phyloP scores from a whole-genome alignment of 2,113 vertebrate genomes.

The Chroicocephalus ridibundus region DNA sequence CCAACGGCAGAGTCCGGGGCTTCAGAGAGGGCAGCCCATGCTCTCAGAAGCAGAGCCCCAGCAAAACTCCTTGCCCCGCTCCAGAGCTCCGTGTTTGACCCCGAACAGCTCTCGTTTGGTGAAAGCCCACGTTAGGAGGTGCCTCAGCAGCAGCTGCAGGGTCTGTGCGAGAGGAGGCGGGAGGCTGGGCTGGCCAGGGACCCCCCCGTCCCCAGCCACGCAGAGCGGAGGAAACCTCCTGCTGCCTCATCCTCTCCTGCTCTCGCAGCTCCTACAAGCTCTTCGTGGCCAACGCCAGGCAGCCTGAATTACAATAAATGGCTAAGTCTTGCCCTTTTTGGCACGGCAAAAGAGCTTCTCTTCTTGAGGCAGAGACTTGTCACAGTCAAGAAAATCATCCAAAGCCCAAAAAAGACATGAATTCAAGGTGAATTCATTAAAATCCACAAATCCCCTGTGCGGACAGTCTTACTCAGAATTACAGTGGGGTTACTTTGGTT shows the following conservation, averaged over 20 bases:
- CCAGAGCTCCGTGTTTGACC: neutral
- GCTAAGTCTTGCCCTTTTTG: neutral
- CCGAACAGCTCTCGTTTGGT: neutral
- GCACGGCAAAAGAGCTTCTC: neutral
- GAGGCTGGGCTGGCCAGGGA: neutral
- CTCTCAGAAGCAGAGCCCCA: neutral
- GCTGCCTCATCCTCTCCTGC: neutral
- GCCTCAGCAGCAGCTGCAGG: neutral
- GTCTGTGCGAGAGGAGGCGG: too few species aligned
- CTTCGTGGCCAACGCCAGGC: neutral
- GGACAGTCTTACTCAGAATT: neutral
- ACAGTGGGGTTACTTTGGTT: neutral
- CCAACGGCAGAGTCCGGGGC: fast-evolving
- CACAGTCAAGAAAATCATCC: neutral
- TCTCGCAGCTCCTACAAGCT: neutral
- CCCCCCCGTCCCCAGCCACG: fast-evolving
- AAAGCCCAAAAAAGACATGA: neutral
- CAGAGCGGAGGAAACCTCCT: fast-evolving
- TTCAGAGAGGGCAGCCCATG: neutral
- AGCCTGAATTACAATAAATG: neutral
- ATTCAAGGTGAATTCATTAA: slow-evolving; percentile 24
- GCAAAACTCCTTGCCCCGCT: neutral
- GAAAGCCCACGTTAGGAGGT: fast-evolving
- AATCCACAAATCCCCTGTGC: neutral
- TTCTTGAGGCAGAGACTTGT: neutral